These are phyloP conservation scores for Plebejus argus DNA, from an alignment of 2,888 invertebrate species.

Conservation along the genomic window DNA sequence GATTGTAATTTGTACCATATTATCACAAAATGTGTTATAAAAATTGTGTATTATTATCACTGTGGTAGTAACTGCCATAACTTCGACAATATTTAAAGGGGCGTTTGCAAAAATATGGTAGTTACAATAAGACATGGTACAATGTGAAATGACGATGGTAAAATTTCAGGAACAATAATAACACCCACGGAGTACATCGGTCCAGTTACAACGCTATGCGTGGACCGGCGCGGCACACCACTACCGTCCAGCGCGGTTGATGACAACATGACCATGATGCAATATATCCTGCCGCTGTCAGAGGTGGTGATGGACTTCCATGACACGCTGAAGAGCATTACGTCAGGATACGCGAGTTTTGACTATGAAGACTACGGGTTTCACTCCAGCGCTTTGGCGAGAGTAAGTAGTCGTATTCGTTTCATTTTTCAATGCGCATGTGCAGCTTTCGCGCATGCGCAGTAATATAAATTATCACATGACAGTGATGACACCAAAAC, in stretches of 20 bases:
- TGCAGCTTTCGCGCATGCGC: too few relatives aligned
- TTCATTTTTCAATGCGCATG: too few relatives aligned
- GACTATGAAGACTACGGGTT: slow-evolving; percentile 96
- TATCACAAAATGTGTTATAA: too few relatives aligned
- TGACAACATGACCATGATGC: slow-evolving; percentile 89
- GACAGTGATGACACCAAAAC: too few relatives aligned
- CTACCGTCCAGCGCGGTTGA: slow-evolving; percentile 89
- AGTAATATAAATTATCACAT: too few relatives aligned
- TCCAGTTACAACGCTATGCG: slow-evolving; percentile 85
- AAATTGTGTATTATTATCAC: too few relatives aligned
- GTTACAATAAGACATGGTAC: too few relatives aligned
- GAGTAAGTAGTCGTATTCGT: slow-evolving; percentile 74
- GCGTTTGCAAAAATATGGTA: too few relatives aligned
- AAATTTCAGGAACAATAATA: slow-evolving; percentile 89
- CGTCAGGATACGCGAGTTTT: slow-evolving; percentile 97
- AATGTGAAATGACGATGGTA: background rate
- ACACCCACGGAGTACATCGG: slow-evolving; percentile 89
- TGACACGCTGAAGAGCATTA: slow-evolving; percentile 92
- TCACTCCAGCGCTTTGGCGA: slow-evolving; percentile 87
- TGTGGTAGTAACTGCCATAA: too few relatives aligned
- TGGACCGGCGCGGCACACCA: slow-evolving; percentile 85
- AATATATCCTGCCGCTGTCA: slow-evolving; percentile 92
- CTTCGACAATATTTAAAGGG: too few relatives aligned
- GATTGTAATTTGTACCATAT: too few relatives aligned
- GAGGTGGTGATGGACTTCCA: slow-evolving; percentile 98